Percentiles rank a stretch among this genome's conserved stretches.
Evolutionary conservation across 2,113 vertebrate species (phyloP).

Genomic region (Caranx melampygus): DNA sequence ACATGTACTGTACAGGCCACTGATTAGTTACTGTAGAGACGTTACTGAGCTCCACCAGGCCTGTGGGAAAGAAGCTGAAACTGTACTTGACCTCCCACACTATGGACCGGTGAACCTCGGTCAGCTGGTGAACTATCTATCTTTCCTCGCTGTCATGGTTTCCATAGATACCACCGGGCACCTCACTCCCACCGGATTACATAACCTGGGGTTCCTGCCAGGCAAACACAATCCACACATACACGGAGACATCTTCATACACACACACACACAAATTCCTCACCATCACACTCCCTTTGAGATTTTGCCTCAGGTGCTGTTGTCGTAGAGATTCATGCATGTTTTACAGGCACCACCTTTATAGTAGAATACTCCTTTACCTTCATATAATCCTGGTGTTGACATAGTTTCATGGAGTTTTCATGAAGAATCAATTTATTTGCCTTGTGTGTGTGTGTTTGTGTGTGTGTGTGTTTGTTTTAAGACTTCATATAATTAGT

Average conservation of each 20-base stretch:
- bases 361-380: background rate
- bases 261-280: constrained; percentile 43
- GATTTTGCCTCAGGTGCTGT: constrained; percentile 31
- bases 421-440: background rate
- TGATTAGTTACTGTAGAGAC: background rate
- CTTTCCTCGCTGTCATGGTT: constrained; percentile 55
- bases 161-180: constrained; percentile 68
- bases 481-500: constrained; percentile 22
- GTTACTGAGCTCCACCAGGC: background rate
- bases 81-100: constrained; percentile 21
- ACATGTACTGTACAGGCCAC: background rate
- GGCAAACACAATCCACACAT: constrained; percentile 38
- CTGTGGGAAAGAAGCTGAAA: constrained; percentile 6
- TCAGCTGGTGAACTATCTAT: constrained; percentile 36
- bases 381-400: background rate
- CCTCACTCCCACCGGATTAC: constrained; percentile 68
- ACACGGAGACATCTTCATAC: constrained; percentile 24
- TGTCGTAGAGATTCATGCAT: background rate
- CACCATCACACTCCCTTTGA: constrained; percentile 32
- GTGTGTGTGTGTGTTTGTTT: constrained; percentile 32
- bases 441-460: background rate
- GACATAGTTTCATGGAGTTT: background rate
- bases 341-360: constrained; percentile 6
- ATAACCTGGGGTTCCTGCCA: constrained; percentile 54
- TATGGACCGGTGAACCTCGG: constrained; percentile 10